Conservation (phyloP, 2,113 vertebrate species). For the Peromyscus polionotus region DNA sequence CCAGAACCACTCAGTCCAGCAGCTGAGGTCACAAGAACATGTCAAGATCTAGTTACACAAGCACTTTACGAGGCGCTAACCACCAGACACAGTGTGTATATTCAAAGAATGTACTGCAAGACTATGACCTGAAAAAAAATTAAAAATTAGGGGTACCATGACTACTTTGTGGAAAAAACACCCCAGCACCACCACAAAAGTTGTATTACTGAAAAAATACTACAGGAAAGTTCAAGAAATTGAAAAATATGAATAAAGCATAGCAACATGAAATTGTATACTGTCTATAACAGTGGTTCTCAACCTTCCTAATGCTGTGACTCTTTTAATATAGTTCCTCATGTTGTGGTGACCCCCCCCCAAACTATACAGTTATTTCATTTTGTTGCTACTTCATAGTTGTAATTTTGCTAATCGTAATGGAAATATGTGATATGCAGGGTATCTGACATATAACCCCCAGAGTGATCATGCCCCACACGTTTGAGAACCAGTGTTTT, state of each 20-base stretch:
- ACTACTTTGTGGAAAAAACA: not conserved
- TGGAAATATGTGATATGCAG: not conserved
- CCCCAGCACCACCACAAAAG: not conserved
- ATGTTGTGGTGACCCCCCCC: too few species aligned
- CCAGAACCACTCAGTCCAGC: not conserved
- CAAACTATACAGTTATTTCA: not conserved
- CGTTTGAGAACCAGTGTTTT: not conserved
- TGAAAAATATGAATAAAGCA: slow-evolving; percentile 45
- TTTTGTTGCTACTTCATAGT: not conserved
- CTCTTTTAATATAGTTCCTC: not conserved
- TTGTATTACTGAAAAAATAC: not conserved
- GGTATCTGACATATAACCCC: too few species aligned
- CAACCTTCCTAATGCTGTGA: not conserved
- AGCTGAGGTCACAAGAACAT: not conserved
- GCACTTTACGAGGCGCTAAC: not conserved
- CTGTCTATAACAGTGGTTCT: not conserved
- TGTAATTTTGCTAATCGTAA: not conserved
- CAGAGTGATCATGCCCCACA: not conserved
- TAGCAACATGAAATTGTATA: not conserved
- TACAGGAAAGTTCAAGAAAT: not conserved
- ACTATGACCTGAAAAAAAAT: not conserved
- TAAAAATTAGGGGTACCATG: not conserved
- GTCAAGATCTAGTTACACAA: not conserved
- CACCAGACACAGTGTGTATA: not conserved
- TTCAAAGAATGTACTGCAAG: not conserved